Base-by-base conservation (phyloP, 2,113 vertebrate genomes). In the Sarotherodon lohbergeri region DNA sequence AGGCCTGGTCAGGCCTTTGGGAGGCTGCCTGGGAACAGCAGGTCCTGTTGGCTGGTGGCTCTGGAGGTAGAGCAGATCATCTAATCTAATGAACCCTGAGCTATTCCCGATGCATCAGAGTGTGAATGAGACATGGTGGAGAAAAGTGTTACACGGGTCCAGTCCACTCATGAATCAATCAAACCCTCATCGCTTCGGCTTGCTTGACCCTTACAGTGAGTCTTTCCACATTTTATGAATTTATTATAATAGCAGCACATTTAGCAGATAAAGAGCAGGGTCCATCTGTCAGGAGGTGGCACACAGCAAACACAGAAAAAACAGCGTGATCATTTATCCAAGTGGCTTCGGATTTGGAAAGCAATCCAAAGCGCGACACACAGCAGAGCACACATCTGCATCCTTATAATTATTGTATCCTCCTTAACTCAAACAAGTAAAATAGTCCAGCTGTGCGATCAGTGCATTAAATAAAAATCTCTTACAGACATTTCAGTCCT, bases 101-200 rank as follows among this genome's bases (percentile, higher is more conserved):
- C 11, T 22, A 14, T 22, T 68, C 63, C 63, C 2, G 11, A 68
- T 68, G 34, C 34, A 22, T 68, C 63, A 41, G 63, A 41, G 19
- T 0, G 63, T 68, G 63, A 68, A 2, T 68, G 0, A 9, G 56
- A 29, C 13, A 16, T 0, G 2, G 6, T 57, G 63, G 3, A 41
- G 34, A 41, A 22, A 22, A 68, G 63, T 2, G 36, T 1, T 41
- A 0, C 36, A 41, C 19, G 3, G 63, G 19, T 5, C 11, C 63
- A 39, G 63, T 22, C 63, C 34, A 68, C 13, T 41, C 32, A 14
- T 41, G 63, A 36, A 39, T 41, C 19, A 68, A n/a, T 1, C 17
- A 39, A 68, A 68, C 11, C 68, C 41, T 46, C 68, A 29, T 48
- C 0, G 9, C 22, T 3, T 0, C 4, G 5, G 22, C 68, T 46